phyloP scores from a whole-genome alignment of 2,113 vertebrate species.

The Corydoras sp. region DNA sequence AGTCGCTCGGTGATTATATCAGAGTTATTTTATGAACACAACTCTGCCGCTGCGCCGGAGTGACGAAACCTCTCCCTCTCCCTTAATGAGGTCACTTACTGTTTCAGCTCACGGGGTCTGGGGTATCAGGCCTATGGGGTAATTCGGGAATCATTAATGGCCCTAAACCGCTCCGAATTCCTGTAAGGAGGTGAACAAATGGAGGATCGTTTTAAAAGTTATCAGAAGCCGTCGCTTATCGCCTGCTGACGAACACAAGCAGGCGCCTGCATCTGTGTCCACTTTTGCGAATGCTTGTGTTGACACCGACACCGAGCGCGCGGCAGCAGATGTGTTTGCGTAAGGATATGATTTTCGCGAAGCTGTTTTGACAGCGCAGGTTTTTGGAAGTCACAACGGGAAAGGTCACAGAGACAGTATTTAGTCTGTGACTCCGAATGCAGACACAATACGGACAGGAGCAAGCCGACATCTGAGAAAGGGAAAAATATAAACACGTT shows the following conservation, averaged over 20 bases:
- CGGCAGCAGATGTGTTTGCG: not conserved
- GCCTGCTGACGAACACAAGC: too few species aligned
- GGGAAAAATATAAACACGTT: too few species aligned
- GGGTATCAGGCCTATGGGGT: too few species aligned
- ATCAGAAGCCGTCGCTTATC: too few species aligned
- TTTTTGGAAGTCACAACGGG: not conserved
- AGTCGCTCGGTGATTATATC: conserved; percentile 24
- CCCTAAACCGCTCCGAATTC: too few species aligned
- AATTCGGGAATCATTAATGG: too few species aligned
- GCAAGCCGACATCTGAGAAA: not conserved
- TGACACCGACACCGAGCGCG: not conserved
- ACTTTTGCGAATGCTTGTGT: not conserved
- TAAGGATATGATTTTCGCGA: not conserved
- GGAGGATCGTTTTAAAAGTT: not conserved
- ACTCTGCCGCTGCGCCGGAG: not conserved
- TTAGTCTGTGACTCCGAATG: not conserved
- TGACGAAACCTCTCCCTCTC: not conserved
- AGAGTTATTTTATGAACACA: conserved; percentile 24
- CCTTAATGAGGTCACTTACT: not conserved
- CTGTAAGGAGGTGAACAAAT: not conserved
- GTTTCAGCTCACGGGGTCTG: not conserved
- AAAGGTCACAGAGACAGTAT: not conserved
- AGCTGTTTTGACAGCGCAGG: not conserved
- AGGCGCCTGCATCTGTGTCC: not conserved
- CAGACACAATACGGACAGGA: not conserved